A percentile compares a stretch with the other conserved stretches of the same genome.
Evolutionary conservation across 2,797 vertebrate species (phyloP).

Genomic region (Podarcis lilfordi): DNA sequence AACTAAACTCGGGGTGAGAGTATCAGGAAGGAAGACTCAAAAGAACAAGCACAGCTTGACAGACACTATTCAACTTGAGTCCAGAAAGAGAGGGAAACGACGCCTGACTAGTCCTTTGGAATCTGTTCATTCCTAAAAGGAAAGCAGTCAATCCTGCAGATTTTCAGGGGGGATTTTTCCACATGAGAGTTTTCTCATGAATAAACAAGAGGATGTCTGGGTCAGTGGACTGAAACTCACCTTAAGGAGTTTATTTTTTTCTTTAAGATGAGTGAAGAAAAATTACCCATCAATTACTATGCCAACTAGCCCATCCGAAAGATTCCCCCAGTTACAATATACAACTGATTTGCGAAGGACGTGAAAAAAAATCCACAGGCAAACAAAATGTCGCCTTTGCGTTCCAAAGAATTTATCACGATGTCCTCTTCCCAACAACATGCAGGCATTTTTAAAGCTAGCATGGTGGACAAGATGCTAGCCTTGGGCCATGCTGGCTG

Average conservation of each 20-base stretch:
- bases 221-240: slow-evolving; percentile 4
- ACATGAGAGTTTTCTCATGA: background rate
- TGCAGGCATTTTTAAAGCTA: background rate
- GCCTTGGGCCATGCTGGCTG: background rate
- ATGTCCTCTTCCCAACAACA: background rate
- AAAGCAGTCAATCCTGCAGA: background rate
- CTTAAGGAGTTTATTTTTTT: background rate
- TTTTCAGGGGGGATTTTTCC: background rate
- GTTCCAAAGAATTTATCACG: background rate
- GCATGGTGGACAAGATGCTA: background rate
- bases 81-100: background rate
- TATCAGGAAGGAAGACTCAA: background rate
- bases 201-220: background rate
- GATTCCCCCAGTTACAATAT: background rate
- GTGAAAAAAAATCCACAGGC: background rate
- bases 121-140: slow-evolving; percentile 1
- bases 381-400: background rate
- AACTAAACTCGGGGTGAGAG: background rate
- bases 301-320: background rate
- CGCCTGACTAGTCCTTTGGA: background rate
- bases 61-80: fast-evolving
- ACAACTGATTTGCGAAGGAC: background rate
- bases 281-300: background rate
- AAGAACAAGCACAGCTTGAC: background rate
- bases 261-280: background rate